phyloP scores from a whole-genome alignment of 2,797 vertebrate genomes.

The Rhodeus uyekii region DNA sequence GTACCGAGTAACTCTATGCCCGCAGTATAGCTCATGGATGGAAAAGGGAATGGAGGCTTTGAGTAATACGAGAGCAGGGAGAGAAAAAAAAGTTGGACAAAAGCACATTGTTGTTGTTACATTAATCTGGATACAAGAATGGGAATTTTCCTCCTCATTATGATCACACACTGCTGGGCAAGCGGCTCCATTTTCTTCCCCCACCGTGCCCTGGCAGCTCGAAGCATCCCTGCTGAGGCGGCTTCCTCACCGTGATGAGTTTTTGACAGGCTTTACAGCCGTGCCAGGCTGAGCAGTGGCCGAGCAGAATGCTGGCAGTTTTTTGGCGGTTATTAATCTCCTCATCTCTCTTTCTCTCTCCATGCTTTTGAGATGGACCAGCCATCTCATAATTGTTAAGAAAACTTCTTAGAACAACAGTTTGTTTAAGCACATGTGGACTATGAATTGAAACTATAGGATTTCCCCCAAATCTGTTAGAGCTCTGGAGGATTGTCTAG shows the following conservation, averaged over 20 bases:
- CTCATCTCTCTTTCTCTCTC: constrained; percentile 51
- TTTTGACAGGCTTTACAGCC: constrained; percentile 82
- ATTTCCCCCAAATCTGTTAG: constrained; percentile 59
- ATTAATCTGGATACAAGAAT: constrained; percentile 79
- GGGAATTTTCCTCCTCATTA: constrained; percentile 79
- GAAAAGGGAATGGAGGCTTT: constrained; percentile 37
- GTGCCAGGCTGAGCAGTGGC: constrained; percentile 81
- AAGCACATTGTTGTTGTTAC: constrained; percentile 76
- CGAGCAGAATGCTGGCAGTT: constrained; percentile 80
- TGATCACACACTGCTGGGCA: constrained; percentile 73
- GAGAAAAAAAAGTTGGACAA: constrained; percentile 61
- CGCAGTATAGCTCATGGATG: constrained; percentile 39
- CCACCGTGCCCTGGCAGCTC: constrained; percentile 77
- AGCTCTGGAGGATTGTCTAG: constrained; percentile 46
- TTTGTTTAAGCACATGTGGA: constrained; percentile 70
- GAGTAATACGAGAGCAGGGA: constrained; percentile 46
- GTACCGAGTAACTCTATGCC: constrained; percentile 4
- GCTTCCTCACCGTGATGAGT: constrained; percentile 82
- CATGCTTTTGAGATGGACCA: constrained; percentile 42
- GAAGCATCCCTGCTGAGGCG: constrained; percentile 75
- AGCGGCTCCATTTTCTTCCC: constrained; percentile 76
- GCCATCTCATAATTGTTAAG: constrained; percentile 75
- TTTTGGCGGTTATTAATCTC: constrained; percentile 73
- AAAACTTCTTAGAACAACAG: constrained; percentile 71
- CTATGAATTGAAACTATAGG: constrained; percentile 51